Evolutionary conservation across 2,113 vertebrate genomes (phyloP).

Genomic region (Oreochromis spilurus): DNA sequence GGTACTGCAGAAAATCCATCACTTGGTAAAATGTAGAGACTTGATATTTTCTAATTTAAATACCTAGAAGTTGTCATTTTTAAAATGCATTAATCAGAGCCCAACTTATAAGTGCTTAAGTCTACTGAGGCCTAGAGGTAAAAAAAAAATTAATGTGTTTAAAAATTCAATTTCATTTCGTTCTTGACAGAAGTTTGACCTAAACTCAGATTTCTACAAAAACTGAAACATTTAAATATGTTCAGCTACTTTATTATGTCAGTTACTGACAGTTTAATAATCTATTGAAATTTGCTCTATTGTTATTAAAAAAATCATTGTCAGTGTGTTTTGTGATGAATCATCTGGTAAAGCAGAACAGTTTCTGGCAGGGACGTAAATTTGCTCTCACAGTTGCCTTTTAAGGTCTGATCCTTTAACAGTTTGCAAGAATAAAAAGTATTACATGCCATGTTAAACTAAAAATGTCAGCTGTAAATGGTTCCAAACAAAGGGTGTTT

Average conservation of each 20-base stretch:
- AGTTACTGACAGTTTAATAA: not conserved
- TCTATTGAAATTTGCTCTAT: not conserved
- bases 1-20: not conserved
- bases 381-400: not conserved
- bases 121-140: constrained; percentile 17
- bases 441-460: not conserved
- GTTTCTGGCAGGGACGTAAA: not conserved
- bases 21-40: not conserved
- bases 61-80: not conserved
- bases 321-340: not conserved
- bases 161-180: constrained; percentile 19
- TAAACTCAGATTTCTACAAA: not conserved
- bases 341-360: not conserved
- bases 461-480: not conserved
- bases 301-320: not conserved
- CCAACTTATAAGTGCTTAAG: constrained; percentile 1
- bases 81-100: constrained; percentile 11
- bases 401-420: not conserved
- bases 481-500: not conserved
- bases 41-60: not conserved
- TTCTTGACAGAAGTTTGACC: not conserved
- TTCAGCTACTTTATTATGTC: not conserved
- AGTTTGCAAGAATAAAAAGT: not conserved
- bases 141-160: not conserved
- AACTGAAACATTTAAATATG: not conserved